Conservation (phyloP, 2,888 invertebrate species). For the Gastrophysa polygoni region DNA sequence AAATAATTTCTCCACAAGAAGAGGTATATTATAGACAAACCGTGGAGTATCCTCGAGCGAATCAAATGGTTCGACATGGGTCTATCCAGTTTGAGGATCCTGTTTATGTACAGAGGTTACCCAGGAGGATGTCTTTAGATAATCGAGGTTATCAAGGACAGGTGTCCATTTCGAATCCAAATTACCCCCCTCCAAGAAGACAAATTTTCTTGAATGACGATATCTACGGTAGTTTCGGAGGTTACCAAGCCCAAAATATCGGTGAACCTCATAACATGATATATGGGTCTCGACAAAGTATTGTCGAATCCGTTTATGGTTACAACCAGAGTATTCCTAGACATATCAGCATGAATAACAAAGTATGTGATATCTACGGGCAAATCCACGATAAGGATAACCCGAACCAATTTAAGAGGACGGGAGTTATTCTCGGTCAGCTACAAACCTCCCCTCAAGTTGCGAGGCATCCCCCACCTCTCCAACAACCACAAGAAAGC, state of each 20-base stretch:
- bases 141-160: slow-evolving; percentile 11
- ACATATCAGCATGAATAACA: slow-evolving; percentile 51
- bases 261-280: slow-evolving; percentile 31
- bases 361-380: slow-evolving; percentile 57
- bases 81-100: slow-evolving; percentile 42
- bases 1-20: slow-evolving; percentile 14
- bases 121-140: slow-evolving; percentile 36
- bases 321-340: slow-evolving; percentile 34
- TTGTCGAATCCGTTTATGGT: slow-evolving; percentile 42
- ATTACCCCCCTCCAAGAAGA: slow-evolving; percentile 25
- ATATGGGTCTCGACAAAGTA: slow-evolving; percentile 40
- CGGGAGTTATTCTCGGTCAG: slow-evolving; percentile 55
- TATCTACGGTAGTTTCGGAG: slow-evolving; percentile 43
- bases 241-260: slow-evolving; percentile 31
- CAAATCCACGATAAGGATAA: slow-evolving; percentile 53
- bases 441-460: slow-evolving; percentile 40
- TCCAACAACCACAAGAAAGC: slow-evolving; percentile 44
- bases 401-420: slow-evolving; percentile 35
- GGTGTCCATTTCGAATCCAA: slow-evolving; percentile 6
- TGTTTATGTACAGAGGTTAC: slow-evolving; percentile 32
- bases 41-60: slow-evolving; percentile 23
- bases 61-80: slow-evolving; percentile 36
- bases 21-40: slow-evolving; percentile 32
- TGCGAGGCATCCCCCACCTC: slow-evolving; percentile 33
- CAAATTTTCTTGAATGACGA: slow-evolving; percentile 43